Conservation (phyloP, 2,113 vertebrate species). For the Aythya baeri region DNA sequence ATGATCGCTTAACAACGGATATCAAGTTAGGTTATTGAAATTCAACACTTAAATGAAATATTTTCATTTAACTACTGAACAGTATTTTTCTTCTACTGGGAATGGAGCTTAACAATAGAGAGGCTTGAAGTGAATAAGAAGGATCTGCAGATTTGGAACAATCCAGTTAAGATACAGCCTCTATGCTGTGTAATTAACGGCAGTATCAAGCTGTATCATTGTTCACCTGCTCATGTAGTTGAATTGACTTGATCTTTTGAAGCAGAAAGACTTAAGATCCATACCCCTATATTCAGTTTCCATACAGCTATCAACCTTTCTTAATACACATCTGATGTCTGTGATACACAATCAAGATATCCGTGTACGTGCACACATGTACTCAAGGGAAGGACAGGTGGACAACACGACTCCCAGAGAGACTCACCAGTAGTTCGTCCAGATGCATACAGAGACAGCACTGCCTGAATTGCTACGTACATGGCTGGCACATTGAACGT, state of each 20-base stretch:
- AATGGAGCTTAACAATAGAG: not conserved
- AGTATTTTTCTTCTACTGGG: not conserved
- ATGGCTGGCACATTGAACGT: constrained; percentile 37
- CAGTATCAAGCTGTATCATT: not conserved
- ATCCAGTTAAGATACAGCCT: not conserved
- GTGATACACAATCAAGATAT: too few relatives aligned
- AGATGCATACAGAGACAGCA: constrained; percentile 56
- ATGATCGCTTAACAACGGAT: not conserved
- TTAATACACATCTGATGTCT: not conserved
- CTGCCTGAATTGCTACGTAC: constrained; percentile 56
- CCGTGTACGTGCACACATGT: accelerated
- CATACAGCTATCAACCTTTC: not conserved
- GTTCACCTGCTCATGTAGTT: not conserved
- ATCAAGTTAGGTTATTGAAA: not conserved
- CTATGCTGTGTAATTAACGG: not conserved
- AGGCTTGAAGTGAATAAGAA: not conserved
- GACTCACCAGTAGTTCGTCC: constrained; percentile 59
- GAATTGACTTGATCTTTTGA: not conserved
- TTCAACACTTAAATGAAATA: not conserved
- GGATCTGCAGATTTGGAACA: not conserved
- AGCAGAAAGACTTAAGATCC: not conserved
- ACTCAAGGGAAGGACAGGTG: too few relatives aligned
- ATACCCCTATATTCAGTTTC: not conserved
- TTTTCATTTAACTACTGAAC: not conserved
- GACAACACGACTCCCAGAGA: not conserved